Evolutionary conservation across 2,113 vertebrate genomes (phyloP).

Genomic region (Phainopepla nitens): DNA sequence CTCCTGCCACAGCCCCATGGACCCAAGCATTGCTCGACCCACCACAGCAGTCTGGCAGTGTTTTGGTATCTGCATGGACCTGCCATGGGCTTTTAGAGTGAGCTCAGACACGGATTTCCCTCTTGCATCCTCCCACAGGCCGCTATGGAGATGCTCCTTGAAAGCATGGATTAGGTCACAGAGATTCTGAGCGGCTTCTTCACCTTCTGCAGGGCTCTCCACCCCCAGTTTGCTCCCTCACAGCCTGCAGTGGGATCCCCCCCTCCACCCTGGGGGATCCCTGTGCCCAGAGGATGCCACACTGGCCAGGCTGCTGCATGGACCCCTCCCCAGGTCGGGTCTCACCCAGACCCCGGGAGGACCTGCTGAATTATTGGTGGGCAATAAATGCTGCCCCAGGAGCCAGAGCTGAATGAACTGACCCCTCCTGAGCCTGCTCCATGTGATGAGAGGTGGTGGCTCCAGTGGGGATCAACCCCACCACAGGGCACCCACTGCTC

Average conservation of each 20-base stretch:
- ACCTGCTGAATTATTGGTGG: accelerated
- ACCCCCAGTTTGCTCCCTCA: neutral
- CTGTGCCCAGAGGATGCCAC: neutral
- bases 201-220: neutral
- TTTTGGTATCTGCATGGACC: neutral
- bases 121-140: neutral
- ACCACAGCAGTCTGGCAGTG: neutral
- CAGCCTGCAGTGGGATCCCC: neutral
- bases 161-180: neutral
- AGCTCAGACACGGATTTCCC: neutral
- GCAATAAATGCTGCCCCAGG: neutral
- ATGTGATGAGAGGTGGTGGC: accelerated
- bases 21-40: accelerated
- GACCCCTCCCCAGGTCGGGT: accelerated
- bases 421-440: neutral
- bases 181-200: neutral
- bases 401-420: neutral
- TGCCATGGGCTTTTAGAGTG: too few species aligned
- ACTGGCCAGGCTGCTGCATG: neutral
- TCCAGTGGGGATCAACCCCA: neutral
- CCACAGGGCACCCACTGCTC: accelerated
- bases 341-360: neutral
- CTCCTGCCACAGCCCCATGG: accelerated
- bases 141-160: neutral
- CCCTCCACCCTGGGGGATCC: neutral